Base-by-base conservation (phyloP, 2,113 vertebrate species). In the Pongo abelii region DNA sequence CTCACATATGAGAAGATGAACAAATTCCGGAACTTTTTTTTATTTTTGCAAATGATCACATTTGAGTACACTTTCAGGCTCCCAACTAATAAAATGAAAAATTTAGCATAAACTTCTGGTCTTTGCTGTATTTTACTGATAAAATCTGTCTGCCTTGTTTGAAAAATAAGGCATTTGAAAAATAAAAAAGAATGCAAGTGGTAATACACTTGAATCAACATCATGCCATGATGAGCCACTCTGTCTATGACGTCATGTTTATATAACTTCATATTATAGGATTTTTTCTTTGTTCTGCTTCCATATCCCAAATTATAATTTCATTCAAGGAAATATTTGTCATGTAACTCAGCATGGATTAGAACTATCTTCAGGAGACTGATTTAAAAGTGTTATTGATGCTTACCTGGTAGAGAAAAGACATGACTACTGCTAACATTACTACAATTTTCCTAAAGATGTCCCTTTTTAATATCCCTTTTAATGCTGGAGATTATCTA, bases 361-460 rank as follows among this genome's bases (percentile, higher is more conserved):
- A 85, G 27, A 91, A 86, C 25, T 57, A 32, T 92, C 6, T 84
- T 40, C 8, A 77, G 8, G 20, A 81, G 27, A 64, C 12, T 32
- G 17, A 25, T 95, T 87, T 92, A 20, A 78, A 23, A 64, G 55
- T 92, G 46, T 94, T 91, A 43, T 46, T 88, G n/a, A 30, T 83
- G 0, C 77, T 89, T 94, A 61, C 17, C 17, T 83, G 13, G 9
- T 7, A 67, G 23, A 81, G 57, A 89, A 75, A 2, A 90, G 5
- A 46, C 40, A 69, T 84, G 2, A 5, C 6, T 80, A 88, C 30
- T 74, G 20, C 2, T 85, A 20, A 3, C 18, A n/a, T 93, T 83
- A 80, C 74, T 91, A 8, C 22, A 72, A 25, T 18, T 96, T 97
- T 95, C 32, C 50, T 90, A 61, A 96, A 85, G 32, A 77, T 40